These are phyloP conservation scores for Anarsia innoxiella DNA, from an alignment of 2,888 invertebrate species.

Conservation along the genomic window DNA sequence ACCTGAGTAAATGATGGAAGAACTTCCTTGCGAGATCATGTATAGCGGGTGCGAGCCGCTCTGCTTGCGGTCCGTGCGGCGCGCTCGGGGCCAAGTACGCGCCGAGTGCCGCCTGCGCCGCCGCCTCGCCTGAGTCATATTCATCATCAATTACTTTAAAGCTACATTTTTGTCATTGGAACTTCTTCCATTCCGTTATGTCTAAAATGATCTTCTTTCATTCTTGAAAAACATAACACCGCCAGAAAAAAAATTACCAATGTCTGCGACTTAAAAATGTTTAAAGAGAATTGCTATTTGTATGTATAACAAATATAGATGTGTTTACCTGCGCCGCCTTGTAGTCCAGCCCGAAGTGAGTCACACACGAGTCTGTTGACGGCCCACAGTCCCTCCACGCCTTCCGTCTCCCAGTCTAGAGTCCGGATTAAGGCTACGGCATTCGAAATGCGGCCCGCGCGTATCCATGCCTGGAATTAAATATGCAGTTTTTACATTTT, in stretches of 20 bases:
- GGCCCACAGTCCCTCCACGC: constrained; percentile 82
- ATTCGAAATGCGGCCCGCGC: constrained; percentile 41
- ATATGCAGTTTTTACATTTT: neutral
- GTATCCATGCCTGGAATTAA: constrained; percentile 46
- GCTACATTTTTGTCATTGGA: no score
- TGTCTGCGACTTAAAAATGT: no score
- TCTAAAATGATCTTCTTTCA: no score
- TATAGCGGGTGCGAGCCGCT: constrained; percentile 84
- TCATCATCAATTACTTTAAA: neutral
- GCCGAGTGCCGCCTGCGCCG: constrained; percentile 84
- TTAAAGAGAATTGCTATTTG: no score
- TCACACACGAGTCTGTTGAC: constrained; percentile 71
- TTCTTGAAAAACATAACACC: no score
- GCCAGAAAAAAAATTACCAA: no score
- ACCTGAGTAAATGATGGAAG: constrained; percentile 90
- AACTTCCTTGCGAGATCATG: constrained; percentile 89
- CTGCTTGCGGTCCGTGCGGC: constrained; percentile 79
- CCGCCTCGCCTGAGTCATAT: constrained; percentile 30
- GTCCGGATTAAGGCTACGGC: constrained; percentile 64
- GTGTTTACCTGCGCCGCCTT: constrained; percentile 7
- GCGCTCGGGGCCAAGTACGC: constrained; percentile 84
- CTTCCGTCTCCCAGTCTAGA: constrained; percentile 87
- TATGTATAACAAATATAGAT: no score
- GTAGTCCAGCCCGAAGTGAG: constrained; percentile 32
- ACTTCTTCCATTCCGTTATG: no score